Evolutionary conservation across 1,140 invertebrate species (phyloP), one percentile per base, ranked within the genome.

Genomic region (Pseudobourletiella spinata): DNA sequence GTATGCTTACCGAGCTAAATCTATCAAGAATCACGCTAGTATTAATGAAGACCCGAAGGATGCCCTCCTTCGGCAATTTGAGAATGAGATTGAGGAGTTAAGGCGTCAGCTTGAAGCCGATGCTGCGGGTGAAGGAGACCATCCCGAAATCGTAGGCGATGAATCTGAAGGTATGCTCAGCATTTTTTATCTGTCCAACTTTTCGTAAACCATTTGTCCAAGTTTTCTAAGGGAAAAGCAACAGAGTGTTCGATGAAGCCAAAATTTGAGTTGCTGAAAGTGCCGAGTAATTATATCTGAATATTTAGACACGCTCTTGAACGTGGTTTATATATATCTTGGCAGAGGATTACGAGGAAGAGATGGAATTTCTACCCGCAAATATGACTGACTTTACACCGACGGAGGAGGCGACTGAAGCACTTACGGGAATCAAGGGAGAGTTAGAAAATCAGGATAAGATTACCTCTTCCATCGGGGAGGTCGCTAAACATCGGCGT

Each of bases 11-110:
- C 80, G 95, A 57, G 95, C 95, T 1, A 99, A 99, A 77, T 95
- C 91, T 72, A 99, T 99, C 61, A 89, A 94, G 73, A 99, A 99
- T 76, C 85, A 87, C 68, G 95, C 94, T 51, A 85, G 87, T 67
- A 87, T 99, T 58, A 99, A 99, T 76, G 95, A 97, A 74, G 95
- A 99, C 78, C 93, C 95, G 0, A 98, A 98, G 72, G 95, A 98
- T 78, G 94, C 95, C 2, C 76, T 98, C 24, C 81, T 99, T n/a
- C 83, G 93, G 44, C 86, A 94, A 73, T 98, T 97, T 75, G 95
- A 98, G 79, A 84, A 91, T 71, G 95, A 99, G 78, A 98, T 99
- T 69, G 90, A 93, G 71, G 86, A 91, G 24, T 79, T 99, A 2
- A 84, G 85, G 46, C 86, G 88, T 69, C 90, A 95, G 72, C 76